Conservation (phyloP, 2,797 vertebrate species). For the Thaleichthys pacificus region DNA sequence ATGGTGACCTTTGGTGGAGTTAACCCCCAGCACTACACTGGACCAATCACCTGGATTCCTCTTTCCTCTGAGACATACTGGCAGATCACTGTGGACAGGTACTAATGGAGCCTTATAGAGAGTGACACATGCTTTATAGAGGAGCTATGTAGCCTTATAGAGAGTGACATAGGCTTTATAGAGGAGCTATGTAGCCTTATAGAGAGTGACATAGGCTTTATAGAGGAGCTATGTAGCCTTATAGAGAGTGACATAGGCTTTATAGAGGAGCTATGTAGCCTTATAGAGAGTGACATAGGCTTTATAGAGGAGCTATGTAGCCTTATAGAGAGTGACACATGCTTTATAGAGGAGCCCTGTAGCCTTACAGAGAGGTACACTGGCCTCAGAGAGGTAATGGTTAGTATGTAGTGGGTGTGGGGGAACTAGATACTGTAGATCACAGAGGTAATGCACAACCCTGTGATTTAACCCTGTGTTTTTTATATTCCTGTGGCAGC, state of each 20-base stretch:
- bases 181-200: background rate
- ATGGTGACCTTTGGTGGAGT: constrained; percentile 56
- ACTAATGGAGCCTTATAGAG: background rate
- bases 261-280: too few species aligned
- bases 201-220: background rate
- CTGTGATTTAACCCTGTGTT: background rate
- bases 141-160: background rate
- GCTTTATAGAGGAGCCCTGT: background rate
- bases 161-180: background rate
- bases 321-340: too few species aligned
- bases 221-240: background rate
- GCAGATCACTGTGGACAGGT: constrained; percentile 60
- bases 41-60: constrained; percentile 56
- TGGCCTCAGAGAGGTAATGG: background rate
- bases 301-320: too few species aligned
- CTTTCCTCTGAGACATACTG: constrained; percentile 58
- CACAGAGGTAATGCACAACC: background rate
- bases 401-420: background rate
- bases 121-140: too few species aligned
- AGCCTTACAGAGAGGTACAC: background rate
- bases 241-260: background rate
- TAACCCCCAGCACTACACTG: constrained; percentile 49
- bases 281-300: too few species aligned
- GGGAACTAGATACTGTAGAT: background rate
- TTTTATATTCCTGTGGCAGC: constrained; percentile 8